phyloP scores from a whole-genome alignment of 2,113 vertebrate species.

The Rafetus swinhoei region DNA sequence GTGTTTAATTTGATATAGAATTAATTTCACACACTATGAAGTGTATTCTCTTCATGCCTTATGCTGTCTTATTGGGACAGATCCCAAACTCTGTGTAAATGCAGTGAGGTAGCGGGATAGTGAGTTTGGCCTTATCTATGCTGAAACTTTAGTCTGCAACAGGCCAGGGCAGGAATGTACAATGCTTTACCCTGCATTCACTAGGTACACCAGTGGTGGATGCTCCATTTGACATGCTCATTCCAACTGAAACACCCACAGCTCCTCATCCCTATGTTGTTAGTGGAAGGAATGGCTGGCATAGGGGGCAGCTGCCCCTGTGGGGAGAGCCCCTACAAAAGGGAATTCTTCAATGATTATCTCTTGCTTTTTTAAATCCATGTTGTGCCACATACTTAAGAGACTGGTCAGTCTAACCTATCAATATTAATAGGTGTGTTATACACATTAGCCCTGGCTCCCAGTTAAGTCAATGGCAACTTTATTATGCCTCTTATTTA shows the following conservation, averaged over 20 bases:
- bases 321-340: background rate
- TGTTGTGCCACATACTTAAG: background rate
- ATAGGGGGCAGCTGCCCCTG: background rate
- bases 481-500: background rate
- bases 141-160: background rate
- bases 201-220: background rate
- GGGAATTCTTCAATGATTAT: background rate
- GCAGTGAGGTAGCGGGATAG: rapidly evolving
- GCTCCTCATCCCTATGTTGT: background rate
- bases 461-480: background rate
- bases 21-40: background rate
- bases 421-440: background rate
- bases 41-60: background rate
- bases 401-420: background rate
- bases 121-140: background rate
- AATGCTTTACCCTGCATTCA: background rate
- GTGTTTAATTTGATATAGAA: background rate
- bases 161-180: background rate
- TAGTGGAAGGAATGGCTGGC: background rate
- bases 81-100: background rate
- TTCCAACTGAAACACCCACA: background rate
- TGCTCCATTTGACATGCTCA: background rate
- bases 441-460: background rate
- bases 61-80: background rate
- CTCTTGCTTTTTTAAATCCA: background rate